Evolutionary conservation across 2,888 invertebrate genomes (phyloP), one percentile per base, ranked within the genome.

Genomic region (Orthosia cruda): DNA sequence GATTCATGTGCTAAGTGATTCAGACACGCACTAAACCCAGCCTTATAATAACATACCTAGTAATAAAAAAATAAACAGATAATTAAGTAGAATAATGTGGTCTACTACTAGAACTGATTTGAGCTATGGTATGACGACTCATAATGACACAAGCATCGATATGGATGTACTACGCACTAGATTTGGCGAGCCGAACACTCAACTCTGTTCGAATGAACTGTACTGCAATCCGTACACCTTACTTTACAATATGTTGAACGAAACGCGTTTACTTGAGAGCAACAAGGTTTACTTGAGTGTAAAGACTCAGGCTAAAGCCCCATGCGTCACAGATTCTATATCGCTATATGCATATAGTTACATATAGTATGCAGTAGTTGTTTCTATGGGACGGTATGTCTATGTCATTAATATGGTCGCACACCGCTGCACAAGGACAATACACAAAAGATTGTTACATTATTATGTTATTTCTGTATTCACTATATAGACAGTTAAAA

Each of bases 1-100:
- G 83, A 83, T 58, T 80, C 71, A 71, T 26, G 65, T 55, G 32
- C 23, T 70, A 66, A 63, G 50, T 77, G 65, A 70, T 63, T 83
- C 71, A 63, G 40, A 23, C 78, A 80, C 78, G 70, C 63, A 23
- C 32, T 16, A 16, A n/a, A 70, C 57, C 78, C 55, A 52, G 20
- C 65, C 78, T 47, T 79, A 49, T 54, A 55, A 40, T 40, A 59
- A 40, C 57, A 20, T 23, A 54, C 45, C 11, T 54, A 32, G 50
- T 57, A 52, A 63, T 67, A 67, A 57, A 69, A 49, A 3, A 0
- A 69, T 67, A 81, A 67, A 63, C 23, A 66, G 52, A 62, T 81
- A n/a, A 50, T 32, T 55, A 26, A 16, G 47, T 58, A 26, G 62
- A 23, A 16, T 63, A 58, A 58, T 80, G 62, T 62, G n/a, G 32